phyloP scores from a whole-genome alignment of 2,113 vertebrate species.

The Isurus oxyrinchus region DNA sequence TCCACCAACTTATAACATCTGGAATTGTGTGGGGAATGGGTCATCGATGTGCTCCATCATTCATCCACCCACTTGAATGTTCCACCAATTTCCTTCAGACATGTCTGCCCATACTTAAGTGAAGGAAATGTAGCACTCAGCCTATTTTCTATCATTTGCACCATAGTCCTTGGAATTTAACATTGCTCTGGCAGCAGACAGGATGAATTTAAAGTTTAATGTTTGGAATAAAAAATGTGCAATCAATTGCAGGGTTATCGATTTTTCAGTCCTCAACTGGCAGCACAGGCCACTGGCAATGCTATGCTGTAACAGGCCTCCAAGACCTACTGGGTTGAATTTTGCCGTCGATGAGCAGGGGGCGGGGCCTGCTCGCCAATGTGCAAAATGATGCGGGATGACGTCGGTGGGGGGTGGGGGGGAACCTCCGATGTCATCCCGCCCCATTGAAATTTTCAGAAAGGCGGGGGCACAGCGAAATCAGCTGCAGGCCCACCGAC shows the following conservation, averaged over 20 bases:
- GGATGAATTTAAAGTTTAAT: background rate
- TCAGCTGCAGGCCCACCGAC: too few species aligned
- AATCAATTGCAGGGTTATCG: background rate
- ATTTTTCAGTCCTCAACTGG: background rate
- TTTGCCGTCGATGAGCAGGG: too few species aligned
- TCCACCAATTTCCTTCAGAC: background rate
- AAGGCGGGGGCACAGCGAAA: too few species aligned
- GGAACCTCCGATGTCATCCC: too few species aligned
- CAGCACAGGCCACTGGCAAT: background rate
- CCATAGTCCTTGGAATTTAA: background rate
- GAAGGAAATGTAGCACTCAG: background rate
- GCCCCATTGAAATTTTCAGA: too few species aligned
- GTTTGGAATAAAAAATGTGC: background rate
- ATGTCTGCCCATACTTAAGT: background rate
- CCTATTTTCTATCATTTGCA: background rate
- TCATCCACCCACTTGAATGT: background rate
- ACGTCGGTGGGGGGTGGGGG: too few species aligned
- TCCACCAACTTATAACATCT: background rate
- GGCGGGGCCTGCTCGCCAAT: too few species aligned
- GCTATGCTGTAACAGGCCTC: background rate
- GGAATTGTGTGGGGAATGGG: background rate
- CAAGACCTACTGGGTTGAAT: background rate
- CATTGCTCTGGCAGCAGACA: background rate
- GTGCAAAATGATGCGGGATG: too few species aligned
- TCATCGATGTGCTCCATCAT: background rate